Evolutionary conservation across 1,140 invertebrate genomes (phyloP), one percentile per base, ranked within the genome.

Genomic region (Liolophura sinensis): DNA sequence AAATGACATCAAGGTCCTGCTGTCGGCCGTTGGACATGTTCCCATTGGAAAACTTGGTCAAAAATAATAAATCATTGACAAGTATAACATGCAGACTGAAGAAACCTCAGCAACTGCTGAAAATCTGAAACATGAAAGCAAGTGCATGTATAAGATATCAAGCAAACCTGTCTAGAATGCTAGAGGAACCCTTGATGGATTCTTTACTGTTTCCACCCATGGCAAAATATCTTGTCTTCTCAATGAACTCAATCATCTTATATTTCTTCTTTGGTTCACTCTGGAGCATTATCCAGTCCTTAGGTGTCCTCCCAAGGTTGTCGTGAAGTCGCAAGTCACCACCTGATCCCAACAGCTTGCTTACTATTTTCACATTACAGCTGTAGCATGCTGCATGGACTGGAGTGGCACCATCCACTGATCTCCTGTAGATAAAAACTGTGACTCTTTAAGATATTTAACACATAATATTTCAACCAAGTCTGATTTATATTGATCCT

Each of bases 251-350:
- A 24, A 80, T n/a, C 73, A 81, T 78, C 68, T 70, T 71, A 20
- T 64, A 16, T 66, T 73, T 67, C 62, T 69, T 74, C 52, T 73
- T 75, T 24, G 69, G 60, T 60, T 84, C 73, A 15, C 62, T 48
- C 50, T 83, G 74, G 22, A 75, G 48, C 1, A 69, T 25, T 22
- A 81, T 80, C 80, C 81, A 85, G 63, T 84, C 81, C 55, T 74
- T 73, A 22, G 69, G 62, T 14, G 71, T 73, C 18, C 72, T 61
- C 9, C 76, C 73, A 57, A 77, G 49, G 46, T 72, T 72, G 70
- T 87, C 85, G 72, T 81, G 81, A 22, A 86, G 73, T 27, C 84
- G 64, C 24, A 87, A 74, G 69, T 87, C 85, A 12, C 84, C 86
- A 31, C 85, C 85, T 27, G 78, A 78, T 62, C 82, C 78, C 16